These are phyloP conservation scores for Danio jaintianensis DNA, from an alignment of 2,797 vertebrate species.

Conservation along the genomic window DNA sequence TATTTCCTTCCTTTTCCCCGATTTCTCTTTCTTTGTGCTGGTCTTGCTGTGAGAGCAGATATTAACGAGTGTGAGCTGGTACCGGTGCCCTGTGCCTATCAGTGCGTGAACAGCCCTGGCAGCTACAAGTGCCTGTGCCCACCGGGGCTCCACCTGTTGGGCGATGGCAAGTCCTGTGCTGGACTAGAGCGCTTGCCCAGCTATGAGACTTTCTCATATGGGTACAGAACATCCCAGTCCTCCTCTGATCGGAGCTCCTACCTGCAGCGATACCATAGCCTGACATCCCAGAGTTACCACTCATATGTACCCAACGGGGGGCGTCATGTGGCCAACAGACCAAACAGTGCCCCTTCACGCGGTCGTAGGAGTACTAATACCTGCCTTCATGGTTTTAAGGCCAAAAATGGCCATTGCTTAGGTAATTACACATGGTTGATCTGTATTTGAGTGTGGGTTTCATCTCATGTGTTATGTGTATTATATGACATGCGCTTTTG, in stretches of 20 bases:
- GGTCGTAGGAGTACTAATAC: conserved; percentile 77
- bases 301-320: conserved; percentile 76
- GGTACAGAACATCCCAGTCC: conserved; percentile 86
- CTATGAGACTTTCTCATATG: conserved; percentile 84
- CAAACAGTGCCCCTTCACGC: conserved; percentile 53
- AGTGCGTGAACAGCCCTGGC: conserved; percentile 92
- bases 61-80: conserved; percentile 96
- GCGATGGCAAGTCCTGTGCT: conserved; percentile 95
- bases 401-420: conserved; percentile 85
- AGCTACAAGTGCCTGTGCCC: conserved; percentile 97
- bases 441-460: not conserved
- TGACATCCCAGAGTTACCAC: conserved; percentile 91
- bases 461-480: not conserved
- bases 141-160: conserved; percentile 90
- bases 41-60: conserved; percentile 88
- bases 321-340: conserved; percentile 58
- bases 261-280: conserved; percentile 88
- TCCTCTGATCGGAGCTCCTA: conserved; percentile 81
- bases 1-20: conserved; percentile 55
- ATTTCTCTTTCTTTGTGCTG: conserved; percentile 54
- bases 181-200: conserved; percentile 91
- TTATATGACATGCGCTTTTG: not conserved
- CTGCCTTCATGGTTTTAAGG: conserved; percentile 90
- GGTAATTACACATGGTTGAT: conserved; percentile 85
- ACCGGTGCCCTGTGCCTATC: conserved; percentile 92